These are phyloP conservation scores for Ceyx melanurus DNA, from an alignment of 2,113 vertebrate species.

Conservation along the genomic window DNA sequence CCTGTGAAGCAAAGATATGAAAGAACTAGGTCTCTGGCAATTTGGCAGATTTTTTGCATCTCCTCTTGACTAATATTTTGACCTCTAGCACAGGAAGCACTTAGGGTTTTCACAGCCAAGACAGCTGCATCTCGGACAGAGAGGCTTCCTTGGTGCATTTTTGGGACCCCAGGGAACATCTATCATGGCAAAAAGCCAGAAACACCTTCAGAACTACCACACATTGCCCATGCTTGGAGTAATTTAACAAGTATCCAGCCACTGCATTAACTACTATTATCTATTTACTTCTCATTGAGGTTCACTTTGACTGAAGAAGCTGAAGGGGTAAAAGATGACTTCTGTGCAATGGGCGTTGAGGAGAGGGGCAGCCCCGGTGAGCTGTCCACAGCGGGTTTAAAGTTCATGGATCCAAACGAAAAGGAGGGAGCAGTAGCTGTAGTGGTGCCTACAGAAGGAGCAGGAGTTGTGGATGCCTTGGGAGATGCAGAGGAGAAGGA, in stretches of 20 bases:
- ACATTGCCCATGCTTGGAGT: not conserved
- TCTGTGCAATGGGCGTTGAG: conserved; percentile 42
- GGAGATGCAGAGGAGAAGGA: conserved; percentile 70
- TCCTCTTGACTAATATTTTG: not conserved
- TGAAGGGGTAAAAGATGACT: conserved; percentile 59
- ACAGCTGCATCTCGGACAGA: not conserved
- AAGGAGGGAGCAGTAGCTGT: conserved; percentile 31
- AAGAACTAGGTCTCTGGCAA: not conserved
- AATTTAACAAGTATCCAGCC: not conserved
- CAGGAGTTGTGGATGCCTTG: conserved; percentile 18
- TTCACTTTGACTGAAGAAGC: conserved; percentile 82
- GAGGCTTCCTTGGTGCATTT: not conserved
- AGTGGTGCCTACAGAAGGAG: not conserved
- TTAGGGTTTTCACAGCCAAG: not conserved
- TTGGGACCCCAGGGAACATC: not conserved
- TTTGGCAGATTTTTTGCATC: not conserved
- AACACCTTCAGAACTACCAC: not conserved
- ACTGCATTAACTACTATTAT: not conserved
- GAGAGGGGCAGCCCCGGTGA: not conserved
- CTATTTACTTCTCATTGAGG: conserved; percentile 88
- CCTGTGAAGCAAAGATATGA: not conserved
- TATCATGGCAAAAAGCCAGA: not conserved
- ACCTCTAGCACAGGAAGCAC: not conserved
- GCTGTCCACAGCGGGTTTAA: conserved; percentile 72
- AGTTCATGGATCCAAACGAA: conserved; percentile 70